Percentiles rank a stretch among this genome's conserved stretches.
These are phyloP conservation scores for Mastacembelus armatus DNA, from an alignment of 2,797 vertebrate genomes.

Conservation along the genomic window DNA sequence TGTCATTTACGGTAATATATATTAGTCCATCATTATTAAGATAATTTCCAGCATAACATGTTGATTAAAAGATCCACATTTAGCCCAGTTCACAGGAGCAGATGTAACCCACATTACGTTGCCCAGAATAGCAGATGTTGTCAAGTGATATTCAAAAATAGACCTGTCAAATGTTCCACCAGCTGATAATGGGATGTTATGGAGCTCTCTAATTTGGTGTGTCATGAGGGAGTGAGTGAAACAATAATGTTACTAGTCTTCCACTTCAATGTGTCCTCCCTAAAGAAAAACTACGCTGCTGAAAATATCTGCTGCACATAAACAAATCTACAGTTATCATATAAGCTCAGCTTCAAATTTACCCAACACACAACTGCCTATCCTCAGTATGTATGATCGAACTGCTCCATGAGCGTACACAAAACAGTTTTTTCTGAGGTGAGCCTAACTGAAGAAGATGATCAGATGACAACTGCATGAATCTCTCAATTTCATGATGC, in stretches of 20 bases:
- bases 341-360: not conserved
- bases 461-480: slow-evolving; percentile 46
- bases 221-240: slow-evolving; percentile 30
- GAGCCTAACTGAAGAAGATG: slow-evolving; percentile 62
- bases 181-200: slow-evolving; percentile 12
- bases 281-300: slow-evolving; percentile 11
- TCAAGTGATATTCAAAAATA: slow-evolving; percentile 73
- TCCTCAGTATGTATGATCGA: slow-evolving; percentile 55
- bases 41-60: slow-evolving; percentile 18
- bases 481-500: slow-evolving; percentile 20
- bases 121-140: slow-evolving; percentile 70
- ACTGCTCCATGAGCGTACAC: slow-evolving; percentile 29
- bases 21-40: slow-evolving; percentile 9
- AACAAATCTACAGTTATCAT: not conserved
- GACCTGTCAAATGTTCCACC: slow-evolving; percentile 69
- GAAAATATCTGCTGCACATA: not conserved
- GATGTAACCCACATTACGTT: slow-evolving; percentile 78
- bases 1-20: too few relatives aligned
- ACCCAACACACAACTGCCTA: slow-evolving; percentile 6
- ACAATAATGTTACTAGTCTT: slow-evolving; percentile 5
- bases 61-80: slow-evolving; percentile 29
- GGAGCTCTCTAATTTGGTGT: slow-evolving; percentile 7
- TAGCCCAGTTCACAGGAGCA: slow-evolving; percentile 64
- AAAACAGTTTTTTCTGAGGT: slow-evolving; percentile 63
- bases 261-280: not conserved